These are phyloP conservation scores for Scaptodrosophila latifasciaeformis DNA, from an alignment of 2,888 invertebrate genomes.

Conservation along the genomic window DNA sequence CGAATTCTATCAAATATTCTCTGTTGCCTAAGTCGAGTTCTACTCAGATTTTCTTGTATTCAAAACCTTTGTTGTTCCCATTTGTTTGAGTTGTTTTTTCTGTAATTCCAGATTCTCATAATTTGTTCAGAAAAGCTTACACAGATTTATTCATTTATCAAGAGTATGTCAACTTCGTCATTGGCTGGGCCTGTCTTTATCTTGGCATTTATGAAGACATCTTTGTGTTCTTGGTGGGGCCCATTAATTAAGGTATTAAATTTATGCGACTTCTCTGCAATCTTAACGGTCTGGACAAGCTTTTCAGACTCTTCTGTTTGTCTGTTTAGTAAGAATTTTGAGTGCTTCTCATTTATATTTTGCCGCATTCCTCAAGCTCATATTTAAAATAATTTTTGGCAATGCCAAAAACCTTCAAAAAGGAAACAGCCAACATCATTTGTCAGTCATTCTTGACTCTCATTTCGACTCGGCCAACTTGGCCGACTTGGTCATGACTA, in stretches of 20 bases:
- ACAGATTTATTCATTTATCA: no score
- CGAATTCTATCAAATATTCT: no score
- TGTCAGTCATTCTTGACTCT: conserved; percentile 24
- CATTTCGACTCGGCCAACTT: conserved; percentile 18
- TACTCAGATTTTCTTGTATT: no score
- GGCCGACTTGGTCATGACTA: conserved; percentile 33
- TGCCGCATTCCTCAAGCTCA: conserved; percentile 4
- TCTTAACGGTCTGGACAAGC: conserved; percentile 29
- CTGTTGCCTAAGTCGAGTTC: no score
- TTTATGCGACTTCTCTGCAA: not conserved
- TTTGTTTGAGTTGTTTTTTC: no score
- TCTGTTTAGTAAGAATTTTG: conserved; percentile 1
- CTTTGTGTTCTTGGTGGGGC: not conserved
- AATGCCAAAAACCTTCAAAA: conserved; percentile 33
- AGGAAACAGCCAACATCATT: conserved; percentile 27
- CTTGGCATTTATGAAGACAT: not conserved
- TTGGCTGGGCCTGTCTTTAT: no score
- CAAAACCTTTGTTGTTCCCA: no score
- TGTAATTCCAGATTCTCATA: no score
- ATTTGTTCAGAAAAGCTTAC: no score
- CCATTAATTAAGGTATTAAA: conserved; percentile 6
- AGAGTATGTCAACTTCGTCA: no score
- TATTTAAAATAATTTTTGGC: conserved; percentile 43
- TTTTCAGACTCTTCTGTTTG: conserved; percentile 5
- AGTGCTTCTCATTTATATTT: not conserved